Conservation (phyloP, 2,797 vertebrate genomes). For the Channallabes apus region DNA sequence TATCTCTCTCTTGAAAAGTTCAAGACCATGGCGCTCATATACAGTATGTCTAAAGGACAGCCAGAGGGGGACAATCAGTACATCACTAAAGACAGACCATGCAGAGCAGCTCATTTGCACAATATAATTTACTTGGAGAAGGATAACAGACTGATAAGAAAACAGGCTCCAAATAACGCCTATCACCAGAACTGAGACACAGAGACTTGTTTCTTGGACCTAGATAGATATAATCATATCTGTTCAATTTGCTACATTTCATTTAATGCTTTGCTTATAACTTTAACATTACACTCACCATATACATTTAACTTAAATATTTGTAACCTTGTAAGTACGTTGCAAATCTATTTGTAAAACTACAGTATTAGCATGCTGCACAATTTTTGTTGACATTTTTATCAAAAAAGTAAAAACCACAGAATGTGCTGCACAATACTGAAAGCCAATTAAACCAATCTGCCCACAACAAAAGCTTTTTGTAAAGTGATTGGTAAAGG, state of each 20-base stretch:
- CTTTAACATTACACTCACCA: not conserved
- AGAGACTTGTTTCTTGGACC: slow-evolving; percentile 14
- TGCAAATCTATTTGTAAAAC: slow-evolving; percentile 6
- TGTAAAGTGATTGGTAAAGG: slow-evolving; percentile 14
- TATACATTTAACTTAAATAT: not conserved
- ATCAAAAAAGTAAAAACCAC: slow-evolving; percentile 21
- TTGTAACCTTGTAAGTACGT: not conserved
- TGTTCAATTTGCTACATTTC: slow-evolving; percentile 4
- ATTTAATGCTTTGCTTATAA: slow-evolving; percentile 25
- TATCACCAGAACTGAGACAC: slow-evolving; percentile 15
- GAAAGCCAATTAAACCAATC: slow-evolving; percentile 37
- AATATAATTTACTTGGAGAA: slow-evolving; percentile 50
- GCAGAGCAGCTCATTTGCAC: slow-evolving; percentile 53
- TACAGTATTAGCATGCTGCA: not conserved
- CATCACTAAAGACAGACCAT: slow-evolving; percentile 41
- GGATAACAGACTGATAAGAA: slow-evolving; percentile 45
- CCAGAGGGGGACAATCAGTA: slow-evolving; percentile 42
- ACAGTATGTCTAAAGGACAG: slow-evolving; percentile 25
- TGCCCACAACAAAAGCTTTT: slow-evolving; percentile 27
- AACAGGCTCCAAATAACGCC: slow-evolving; percentile 15
- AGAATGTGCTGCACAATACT: slow-evolving; percentile 13
- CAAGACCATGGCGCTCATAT: slow-evolving; percentile 21
- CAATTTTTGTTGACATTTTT: slow-evolving; percentile 3
- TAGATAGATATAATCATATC: slow-evolving; percentile 15
- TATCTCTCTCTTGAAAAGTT: slow-evolving; percentile 21